Percentiles rank a stretch among this genome's conserved stretches.
phyloP scores from a whole-genome alignment of 2,113 vertebrate species.

The Cottus gobio region DNA sequence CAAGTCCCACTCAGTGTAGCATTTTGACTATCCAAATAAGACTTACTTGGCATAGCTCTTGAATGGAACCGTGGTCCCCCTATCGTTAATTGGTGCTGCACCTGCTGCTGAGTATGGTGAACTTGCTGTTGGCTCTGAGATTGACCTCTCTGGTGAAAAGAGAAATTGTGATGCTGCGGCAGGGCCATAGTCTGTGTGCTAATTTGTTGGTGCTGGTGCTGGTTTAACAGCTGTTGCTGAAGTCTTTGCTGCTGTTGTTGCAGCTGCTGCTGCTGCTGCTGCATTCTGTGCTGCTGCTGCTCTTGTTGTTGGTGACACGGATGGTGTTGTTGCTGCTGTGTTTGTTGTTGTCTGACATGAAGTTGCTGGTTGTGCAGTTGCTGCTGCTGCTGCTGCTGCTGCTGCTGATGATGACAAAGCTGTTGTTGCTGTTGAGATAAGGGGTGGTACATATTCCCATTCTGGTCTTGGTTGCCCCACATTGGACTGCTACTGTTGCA shows the following conservation, averaged over 20 bases:
- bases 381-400: conserved; percentile 59
- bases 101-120: conserved; percentile 63
- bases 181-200: conserved; percentile 90
- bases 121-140: conserved; percentile 83
- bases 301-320: conserved; percentile 72
- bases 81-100: conserved; percentile 66
- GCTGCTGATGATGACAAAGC: conserved; percentile 64
- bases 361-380: conserved; percentile 79
- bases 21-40: conserved; percentile 86
- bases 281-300: conserved; percentile 70
- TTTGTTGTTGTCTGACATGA: conserved; percentile 69
- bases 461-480: conserved; percentile 94
- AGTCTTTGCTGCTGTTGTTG: conserved; percentile 76
- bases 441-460: conserved; percentile 78
- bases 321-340: conserved; percentile 65
- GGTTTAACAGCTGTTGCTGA: conserved; percentile 78
- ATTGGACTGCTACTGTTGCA: conserved; percentile 91
- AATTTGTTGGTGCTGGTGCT: conserved; percentile 84
- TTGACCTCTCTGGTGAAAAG: conserved; percentile 89
- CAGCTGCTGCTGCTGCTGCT: conserved; percentile 66
- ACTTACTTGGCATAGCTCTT: conserved; percentile 83
- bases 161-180: conserved; percentile 89
- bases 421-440: conserved; percentile 70
- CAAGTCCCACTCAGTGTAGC: conserved; percentile 73
- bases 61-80: conserved; percentile 79